These are phyloP conservation scores for Centropristis striata DNA, from an alignment of 2,113 vertebrate genomes.

Conservation along the genomic window DNA sequence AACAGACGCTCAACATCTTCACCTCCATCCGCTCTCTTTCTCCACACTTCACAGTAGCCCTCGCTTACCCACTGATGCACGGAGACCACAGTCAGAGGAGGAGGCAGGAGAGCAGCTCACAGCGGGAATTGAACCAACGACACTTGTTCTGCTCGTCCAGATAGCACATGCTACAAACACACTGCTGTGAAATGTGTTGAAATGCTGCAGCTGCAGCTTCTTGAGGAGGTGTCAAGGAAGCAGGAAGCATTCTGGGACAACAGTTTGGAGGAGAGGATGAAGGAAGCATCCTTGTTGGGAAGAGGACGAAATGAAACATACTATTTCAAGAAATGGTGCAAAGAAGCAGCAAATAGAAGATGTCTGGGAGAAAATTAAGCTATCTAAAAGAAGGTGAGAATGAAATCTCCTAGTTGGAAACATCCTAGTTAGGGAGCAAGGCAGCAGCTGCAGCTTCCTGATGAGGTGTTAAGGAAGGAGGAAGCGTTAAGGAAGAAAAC, in stretches of 20 bases:
- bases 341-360: no score
- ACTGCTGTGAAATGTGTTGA: neutral
- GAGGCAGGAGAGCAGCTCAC: slow-evolving; percentile 6
- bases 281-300: neutral
- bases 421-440: no score
- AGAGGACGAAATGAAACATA: no score
- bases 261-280: neutral
- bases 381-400: no score
- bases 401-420: no score
- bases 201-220: neutral
- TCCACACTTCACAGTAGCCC: neutral
- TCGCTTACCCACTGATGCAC: slow-evolving; percentile 7
- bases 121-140: neutral
- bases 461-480: neutral
- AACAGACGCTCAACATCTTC: slow-evolving; percentile 32
- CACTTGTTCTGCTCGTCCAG: neutral
- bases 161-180: neutral
- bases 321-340: no score
- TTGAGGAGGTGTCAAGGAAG: neutral
- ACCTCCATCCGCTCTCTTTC: slow-evolving; percentile 21
- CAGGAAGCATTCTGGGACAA: neutral
- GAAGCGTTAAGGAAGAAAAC: neutral
- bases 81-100: slow-evolving; percentile 11
- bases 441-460: no score
- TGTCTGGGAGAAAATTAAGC: no score